Base-by-base conservation (phyloP, 2,113 vertebrate species). In the Anser cygnoides region DNA sequence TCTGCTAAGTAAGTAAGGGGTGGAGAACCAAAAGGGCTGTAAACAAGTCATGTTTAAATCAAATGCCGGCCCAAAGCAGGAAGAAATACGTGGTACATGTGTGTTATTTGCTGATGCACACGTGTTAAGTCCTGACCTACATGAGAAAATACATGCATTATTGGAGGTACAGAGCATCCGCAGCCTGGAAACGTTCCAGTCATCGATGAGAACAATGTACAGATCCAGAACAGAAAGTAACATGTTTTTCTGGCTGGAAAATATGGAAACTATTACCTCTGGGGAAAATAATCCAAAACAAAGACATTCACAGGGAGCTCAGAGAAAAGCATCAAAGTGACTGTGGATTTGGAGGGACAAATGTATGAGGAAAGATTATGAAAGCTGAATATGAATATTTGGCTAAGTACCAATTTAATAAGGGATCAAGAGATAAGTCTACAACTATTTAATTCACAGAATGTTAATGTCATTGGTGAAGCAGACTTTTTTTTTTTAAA, bases 341-440 rank as follows among this genome's bases (percentile, higher is more conserved):
- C 55, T 39, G 41, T 44, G 50, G 12, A 63, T 94, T 83, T 77
- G 65, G 37, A 81, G n/a, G 26, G 35, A 90, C 8, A 25, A 80
- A 46, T 29, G 28, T 55, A 70, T 37, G 33, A 84, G 39, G 33
- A 86, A 70, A 77, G 31, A 72, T 43, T 83, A 55, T 55, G n/a
- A 87, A 93, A 82, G 57, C 35, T 95, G 68, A 94, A 77, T 35
- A 57, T 29, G 37, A 81, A 37, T 87, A 55, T 81, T 87, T 78
- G 28, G 18, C 39, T 75, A 75, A 92, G 22, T 35, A 57, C 13
- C 41, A 52, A 67, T 78, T 92, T 84, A 81, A 49, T 65, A 82
- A 61, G 29, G 37, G 61, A 89, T 31, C 59, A 84, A 59, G 29
- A 67, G 33, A 75, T 55, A 89, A 67, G 54, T 66, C 44, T 92